Percentiles rank a stretch among this genome's conserved stretches.
phyloP scores from a whole-genome alignment of 2,113 vertebrate species.

The Pagrus major region DNA sequence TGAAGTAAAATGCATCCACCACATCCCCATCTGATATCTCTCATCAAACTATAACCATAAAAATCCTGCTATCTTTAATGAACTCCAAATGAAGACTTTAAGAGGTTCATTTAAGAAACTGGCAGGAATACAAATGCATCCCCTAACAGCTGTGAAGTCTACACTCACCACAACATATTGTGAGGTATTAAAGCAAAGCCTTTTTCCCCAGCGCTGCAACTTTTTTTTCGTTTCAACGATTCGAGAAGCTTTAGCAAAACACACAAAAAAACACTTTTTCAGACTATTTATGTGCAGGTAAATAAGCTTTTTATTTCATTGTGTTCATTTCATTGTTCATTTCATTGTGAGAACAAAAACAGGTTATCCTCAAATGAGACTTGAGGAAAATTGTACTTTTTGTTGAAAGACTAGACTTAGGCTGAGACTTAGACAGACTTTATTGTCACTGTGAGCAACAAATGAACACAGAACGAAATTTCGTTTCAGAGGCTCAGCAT shows the following conservation, averaged over 20 bases:
- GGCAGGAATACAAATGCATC: background rate
- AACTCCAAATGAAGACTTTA: background rate
- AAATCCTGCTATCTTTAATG: background rate
- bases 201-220: background rate
- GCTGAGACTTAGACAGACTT: no score
- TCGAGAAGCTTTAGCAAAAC: background rate
- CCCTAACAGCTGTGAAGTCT: background rate
- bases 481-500: no score
- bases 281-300: background rate
- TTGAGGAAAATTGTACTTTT: background rate
- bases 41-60: conserved; percentile 1
- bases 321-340: no score
- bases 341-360: background rate
- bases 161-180: background rate
- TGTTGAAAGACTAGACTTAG: no score
- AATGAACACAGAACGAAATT: no score
- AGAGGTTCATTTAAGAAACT: background rate
- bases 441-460: no score
- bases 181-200: background rate
- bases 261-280: background rate
- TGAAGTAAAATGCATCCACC: background rate
- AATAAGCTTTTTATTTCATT: background rate
- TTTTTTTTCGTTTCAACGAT: background rate
- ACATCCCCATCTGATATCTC: conserved; percentile 1
- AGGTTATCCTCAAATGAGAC: background rate